Percentiles rank a stretch among this genome's conserved stretches.
phyloP scores from a whole-genome alignment of 2,113 vertebrate species.

The Rattus rattus region DNA sequence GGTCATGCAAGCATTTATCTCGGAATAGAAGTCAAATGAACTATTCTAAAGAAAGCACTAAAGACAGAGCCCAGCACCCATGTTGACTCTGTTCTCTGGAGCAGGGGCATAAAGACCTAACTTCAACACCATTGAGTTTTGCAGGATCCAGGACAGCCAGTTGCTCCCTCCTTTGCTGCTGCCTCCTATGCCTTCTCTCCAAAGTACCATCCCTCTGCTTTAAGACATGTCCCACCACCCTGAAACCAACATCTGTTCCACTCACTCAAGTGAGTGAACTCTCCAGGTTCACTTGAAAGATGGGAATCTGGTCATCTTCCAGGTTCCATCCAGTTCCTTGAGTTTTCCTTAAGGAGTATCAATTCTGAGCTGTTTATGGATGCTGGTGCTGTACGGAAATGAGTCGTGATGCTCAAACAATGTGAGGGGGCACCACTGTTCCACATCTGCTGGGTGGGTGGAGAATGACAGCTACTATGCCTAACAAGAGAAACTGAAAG shows the following conservation, averaged over 20 bases:
- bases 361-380: slow-evolving; percentile 7
- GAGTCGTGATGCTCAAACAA: neutral
- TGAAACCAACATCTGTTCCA: neutral
- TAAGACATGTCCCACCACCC: neutral
- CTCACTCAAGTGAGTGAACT: neutral
- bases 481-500: neutral
- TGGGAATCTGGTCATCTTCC: slow-evolving; percentile 41
- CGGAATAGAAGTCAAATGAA: neutral
- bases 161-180: neutral
- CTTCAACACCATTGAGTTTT: neutral
- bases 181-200: neutral
- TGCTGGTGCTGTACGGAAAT: neutral
- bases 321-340: slow-evolving; percentile 6
- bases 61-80: neutral
- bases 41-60: neutral
- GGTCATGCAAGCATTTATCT: neutral
- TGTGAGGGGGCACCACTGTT: neutral
- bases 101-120: neutral
- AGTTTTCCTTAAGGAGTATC: neutral
- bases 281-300: slow-evolving; percentile 1
- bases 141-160: neutral
- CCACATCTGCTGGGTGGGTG: neutral
- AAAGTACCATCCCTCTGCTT: neutral
- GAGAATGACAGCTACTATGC: neutral
- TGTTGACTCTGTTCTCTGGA: neutral